Base-by-base conservation (phyloP, 64 coral and sea anemone species). In the Porites lutea region DNA sequence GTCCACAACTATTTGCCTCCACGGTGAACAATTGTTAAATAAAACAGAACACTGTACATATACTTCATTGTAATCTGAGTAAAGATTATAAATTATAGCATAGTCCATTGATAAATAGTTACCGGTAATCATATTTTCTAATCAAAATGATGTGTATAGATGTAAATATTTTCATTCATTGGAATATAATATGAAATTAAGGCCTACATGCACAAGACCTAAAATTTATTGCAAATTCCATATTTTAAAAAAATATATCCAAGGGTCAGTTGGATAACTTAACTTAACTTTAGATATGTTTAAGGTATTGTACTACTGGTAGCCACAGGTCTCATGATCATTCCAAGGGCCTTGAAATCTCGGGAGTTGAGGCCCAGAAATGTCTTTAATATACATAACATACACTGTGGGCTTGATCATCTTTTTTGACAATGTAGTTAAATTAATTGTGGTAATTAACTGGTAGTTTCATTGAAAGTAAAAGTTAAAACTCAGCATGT, bases 1-100 rank as follows among this genome's bases (percentile, higher is more conserved):
- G 13, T n/a, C 13, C 64, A 67, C 64, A 67, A n/a, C 64, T 67
- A 67, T 67, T 67, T 18, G 20, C 64, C 64, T 67, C 64, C 64
- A 67, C 20, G 15, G 64, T 67, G 5, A 67, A 67, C 15, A 67
- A 67, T 67, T 67, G 64, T 67, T 67, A 67, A 67, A 0, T 67
- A 16, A 13, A 67, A 67, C 64, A 67, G 64, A 67, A 67, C 64
- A 67, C 64, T 67, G 9, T 66, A 67, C 64, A 67, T 14, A 67
- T 67, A 67, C 64, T 67, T 67, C 64, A 67, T 67, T 67, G 64
- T 67, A 67, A 67, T 67, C 64, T 67, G 64, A 67, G 64, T 67
- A 19, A 67, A 67, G 64, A 67, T n/a, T 67, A 67, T 67, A n/a
- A n/a, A 37, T 37, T 37, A 37, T 37, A 37, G 27, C 27, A 37